Evolutionary conservation across 2,888 invertebrate species (phyloP).

Genomic region (Dryadula phaetusa): DNA sequence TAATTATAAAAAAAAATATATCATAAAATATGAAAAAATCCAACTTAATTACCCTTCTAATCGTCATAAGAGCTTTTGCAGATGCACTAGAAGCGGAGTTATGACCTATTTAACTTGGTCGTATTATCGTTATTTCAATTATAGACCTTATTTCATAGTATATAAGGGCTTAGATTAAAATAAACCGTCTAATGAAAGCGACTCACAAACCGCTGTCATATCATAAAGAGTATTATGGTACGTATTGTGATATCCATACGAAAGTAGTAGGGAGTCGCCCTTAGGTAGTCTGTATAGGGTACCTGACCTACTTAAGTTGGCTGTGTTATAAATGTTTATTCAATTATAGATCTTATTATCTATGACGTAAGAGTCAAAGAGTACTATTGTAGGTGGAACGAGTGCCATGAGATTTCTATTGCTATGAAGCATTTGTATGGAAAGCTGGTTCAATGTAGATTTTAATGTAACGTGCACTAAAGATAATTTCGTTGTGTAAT

Average conservation of each 20-base stretch:
- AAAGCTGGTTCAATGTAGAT: slow-evolving; percentile 18
- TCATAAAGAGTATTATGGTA: slow-evolving; percentile 17
- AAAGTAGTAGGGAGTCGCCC: slow-evolving; percentile 15
- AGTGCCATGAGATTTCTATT: slow-evolving; percentile 32
- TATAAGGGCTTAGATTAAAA: slow-evolving; percentile 7
- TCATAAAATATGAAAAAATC: slow-evolving; percentile 15
- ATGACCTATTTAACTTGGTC: slow-evolving; percentile 32
- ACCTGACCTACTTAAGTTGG: slow-evolving; percentile 41
- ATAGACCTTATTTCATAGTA: neutral
- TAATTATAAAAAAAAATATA: slow-evolving; percentile 20
- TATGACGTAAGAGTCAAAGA: neutral
- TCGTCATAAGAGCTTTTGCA: slow-evolving; percentile 39
- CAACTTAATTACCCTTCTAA: slow-evolving; percentile 37
- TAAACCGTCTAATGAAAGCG: slow-evolving; percentile 18
- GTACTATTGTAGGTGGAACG: slow-evolving; percentile 16
- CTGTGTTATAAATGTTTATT: slow-evolving; percentile 26
- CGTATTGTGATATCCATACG: slow-evolving; percentile 17
- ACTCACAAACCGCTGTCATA: slow-evolving; percentile 14
- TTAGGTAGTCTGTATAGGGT: slow-evolving; percentile 17
- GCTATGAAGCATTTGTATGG: slow-evolving; percentile 30
- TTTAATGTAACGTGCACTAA: slow-evolving; percentile 17
- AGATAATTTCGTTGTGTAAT: slow-evolving; percentile 17
- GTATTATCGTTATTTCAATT: slow-evolving; percentile 28
- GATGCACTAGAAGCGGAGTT: slow-evolving; percentile 30
- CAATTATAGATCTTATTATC: slow-evolving; percentile 28